Evolutionary conservation across 2,113 vertebrate genomes (phyloP), one percentile per base, ranked within the genome.

Genomic region (Copsychus sechellarum): DNA sequence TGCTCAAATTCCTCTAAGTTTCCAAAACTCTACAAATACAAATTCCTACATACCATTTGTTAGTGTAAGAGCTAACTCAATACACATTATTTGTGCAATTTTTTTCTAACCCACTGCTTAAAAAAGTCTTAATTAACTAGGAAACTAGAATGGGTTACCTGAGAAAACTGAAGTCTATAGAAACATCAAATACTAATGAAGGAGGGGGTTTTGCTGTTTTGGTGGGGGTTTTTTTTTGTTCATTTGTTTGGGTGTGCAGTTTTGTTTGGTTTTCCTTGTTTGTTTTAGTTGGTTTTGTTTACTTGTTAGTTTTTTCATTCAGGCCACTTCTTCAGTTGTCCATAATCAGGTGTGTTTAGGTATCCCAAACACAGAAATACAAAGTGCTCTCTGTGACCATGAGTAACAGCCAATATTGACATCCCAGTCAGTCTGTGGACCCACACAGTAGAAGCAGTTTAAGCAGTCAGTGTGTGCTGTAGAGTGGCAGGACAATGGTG

Each of bases 1-100:
- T 77, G 67, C 43, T 85, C 85, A 79, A 82, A 91, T 92, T 82
- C 94, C 81, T 78, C 19, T 62, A 67, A 83, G 26, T 88, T 93
- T 85, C 21, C 42, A 73, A 89, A 92, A 74, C 51, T 66, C 60
- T 67, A 23, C 24, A 78, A 33, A 40, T 67, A 23, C 24, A 78
- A 33, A 40, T 79, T 92, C 31, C 36, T 56, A 81, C 18, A 38
- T 11, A 70, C 14, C 19, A 83, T 70, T 94, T 86, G 7, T 77
- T 60, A 82, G 15, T 40, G 28, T 29, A 96, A 93, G 25, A 90
- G 28, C 70, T 73, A 66, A 88, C 81, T 91, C 26, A 42, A 54
- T 13, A 23, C 23, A 72, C 12, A 25, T 36, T 65, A 93, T 50
- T 61, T 81, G 38, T 38, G 23, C 25, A 40, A 22, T 81, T 84